These are phyloP conservation scores for Calosoma granatense DNA, from an alignment of 1,140 invertebrate species.

Conservation along the genomic window DNA sequence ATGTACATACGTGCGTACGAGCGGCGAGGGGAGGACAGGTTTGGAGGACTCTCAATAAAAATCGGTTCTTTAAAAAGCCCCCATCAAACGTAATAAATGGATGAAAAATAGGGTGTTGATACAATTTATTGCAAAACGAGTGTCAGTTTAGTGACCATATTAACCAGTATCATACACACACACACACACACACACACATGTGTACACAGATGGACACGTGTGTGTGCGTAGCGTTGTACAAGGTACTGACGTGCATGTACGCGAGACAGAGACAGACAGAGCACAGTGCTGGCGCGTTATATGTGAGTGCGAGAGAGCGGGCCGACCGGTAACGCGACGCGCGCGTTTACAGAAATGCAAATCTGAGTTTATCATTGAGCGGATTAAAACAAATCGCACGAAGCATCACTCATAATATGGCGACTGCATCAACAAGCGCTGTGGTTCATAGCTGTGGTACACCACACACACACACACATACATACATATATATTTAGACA, in stretches of 20 bases:
- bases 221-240: no score
- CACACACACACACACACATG: not conserved
- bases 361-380: conserved; percentile 6
- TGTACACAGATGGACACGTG: no score
- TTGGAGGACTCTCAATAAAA: conserved; percentile 3
- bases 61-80: conserved; percentile 4
- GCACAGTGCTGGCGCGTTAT: no score
- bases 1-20: no score
- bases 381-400: conserved; percentile 5
- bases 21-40: not conserved
- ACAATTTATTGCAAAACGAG: conserved; percentile 6
- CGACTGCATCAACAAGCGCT: not conserved
- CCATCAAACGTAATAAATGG: conserved; percentile 5
- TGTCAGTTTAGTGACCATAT: conserved; percentile 4
- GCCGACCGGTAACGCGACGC: no score
- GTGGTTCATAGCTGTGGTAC: not conserved
- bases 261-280: no score
- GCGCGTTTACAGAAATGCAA: conserved; percentile 3
- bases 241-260: no score
- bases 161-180: not conserved
- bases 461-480: not conserved
- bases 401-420: conserved; percentile 3
- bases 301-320: no score
- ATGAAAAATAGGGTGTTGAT: conserved; percentile 6
- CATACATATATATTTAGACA: no score